phyloP scores from a whole-genome alignment of 2,888 invertebrate genomes.

The Melinaea marsaeus region DNA sequence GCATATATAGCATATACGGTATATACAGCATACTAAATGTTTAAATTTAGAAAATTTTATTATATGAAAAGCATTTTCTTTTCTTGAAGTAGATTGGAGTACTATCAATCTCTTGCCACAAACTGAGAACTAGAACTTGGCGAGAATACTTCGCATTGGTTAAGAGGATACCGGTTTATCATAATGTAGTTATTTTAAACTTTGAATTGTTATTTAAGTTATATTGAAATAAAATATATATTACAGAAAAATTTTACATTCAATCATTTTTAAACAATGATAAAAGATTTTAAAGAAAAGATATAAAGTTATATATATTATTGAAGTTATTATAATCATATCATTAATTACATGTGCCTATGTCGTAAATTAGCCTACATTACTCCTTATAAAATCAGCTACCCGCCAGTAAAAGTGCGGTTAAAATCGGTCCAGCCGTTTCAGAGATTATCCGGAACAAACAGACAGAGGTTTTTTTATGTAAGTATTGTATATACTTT shows the following conservation, averaged over 20 bases:
- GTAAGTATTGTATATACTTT: background rate
- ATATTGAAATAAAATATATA: background rate
- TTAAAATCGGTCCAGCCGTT: too few species aligned
- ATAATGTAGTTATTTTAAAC: slow-evolving; percentile 7
- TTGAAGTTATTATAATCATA: too few species aligned
- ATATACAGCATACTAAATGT: too few species aligned
- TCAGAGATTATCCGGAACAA: too few species aligned
- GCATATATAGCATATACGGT: background rate
- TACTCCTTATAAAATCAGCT: too few species aligned
- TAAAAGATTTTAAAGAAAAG: slow-evolving; percentile 6
- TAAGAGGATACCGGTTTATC: slow-evolving; percentile 18
- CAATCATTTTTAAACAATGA: too few species aligned
- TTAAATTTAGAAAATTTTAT: background rate
- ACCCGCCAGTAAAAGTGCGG: too few species aligned
- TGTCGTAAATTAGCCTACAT: background rate
- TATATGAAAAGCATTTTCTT: slow-evolving; percentile 11
- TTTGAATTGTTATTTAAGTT: background rate
- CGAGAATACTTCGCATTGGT: slow-evolving; percentile 14
- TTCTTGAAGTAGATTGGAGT: slow-evolving; percentile 16
- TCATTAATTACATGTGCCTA: too few species aligned
- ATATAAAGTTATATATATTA: too few species aligned
- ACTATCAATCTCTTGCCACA: slow-evolving; percentile 19
- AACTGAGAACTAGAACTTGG: slow-evolving; percentile 23
- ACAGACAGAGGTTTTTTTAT: too few species aligned
- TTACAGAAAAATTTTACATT: background rate